Conservation (phyloP, 1,140 invertebrate genomes). For the Monomorium pharaonis region DNA sequence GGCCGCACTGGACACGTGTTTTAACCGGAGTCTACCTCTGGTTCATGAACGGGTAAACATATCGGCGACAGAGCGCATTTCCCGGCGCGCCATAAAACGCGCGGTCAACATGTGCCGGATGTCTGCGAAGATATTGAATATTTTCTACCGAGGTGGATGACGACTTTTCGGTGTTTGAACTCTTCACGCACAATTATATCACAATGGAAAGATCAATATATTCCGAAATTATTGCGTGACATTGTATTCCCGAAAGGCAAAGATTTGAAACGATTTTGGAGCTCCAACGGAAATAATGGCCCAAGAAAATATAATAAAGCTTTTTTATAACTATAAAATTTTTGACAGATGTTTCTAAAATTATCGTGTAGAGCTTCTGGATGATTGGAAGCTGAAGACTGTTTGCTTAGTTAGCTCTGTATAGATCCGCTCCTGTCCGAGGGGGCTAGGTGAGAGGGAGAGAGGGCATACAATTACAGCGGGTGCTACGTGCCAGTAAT, state of each 20-base stretch:
- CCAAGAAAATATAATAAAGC: neutral
- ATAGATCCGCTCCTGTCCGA: neutral
- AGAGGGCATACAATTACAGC: conserved; percentile 16
- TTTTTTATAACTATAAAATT: no score
- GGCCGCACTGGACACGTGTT: conserved; percentile 1
- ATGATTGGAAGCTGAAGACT: neutral
- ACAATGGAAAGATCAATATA: neutral
- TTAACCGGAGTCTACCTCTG: conserved; percentile 37
- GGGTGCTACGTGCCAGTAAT: conserved; percentile 38
- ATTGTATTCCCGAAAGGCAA: neutral
- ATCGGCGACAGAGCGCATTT: conserved; percentile 32
- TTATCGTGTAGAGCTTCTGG: neutral
- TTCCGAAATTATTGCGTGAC: neutral
- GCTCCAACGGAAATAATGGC: neutral
- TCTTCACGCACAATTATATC: no score
- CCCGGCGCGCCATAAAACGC: conserved; percentile 37
- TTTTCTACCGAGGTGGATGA: neutral
- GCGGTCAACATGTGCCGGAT: conserved; percentile 40
- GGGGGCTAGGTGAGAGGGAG: neutral
- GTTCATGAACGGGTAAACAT: conserved; percentile 44
- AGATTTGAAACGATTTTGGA: neutral
- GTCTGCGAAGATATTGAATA: conserved; percentile 20
- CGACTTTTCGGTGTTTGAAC: neutral
- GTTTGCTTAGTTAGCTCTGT: neutral
- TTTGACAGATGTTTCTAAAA: neutral